phyloP scores from a whole-genome alignment of 1,140 invertebrate species.

The Anastatus disparis region DNA sequence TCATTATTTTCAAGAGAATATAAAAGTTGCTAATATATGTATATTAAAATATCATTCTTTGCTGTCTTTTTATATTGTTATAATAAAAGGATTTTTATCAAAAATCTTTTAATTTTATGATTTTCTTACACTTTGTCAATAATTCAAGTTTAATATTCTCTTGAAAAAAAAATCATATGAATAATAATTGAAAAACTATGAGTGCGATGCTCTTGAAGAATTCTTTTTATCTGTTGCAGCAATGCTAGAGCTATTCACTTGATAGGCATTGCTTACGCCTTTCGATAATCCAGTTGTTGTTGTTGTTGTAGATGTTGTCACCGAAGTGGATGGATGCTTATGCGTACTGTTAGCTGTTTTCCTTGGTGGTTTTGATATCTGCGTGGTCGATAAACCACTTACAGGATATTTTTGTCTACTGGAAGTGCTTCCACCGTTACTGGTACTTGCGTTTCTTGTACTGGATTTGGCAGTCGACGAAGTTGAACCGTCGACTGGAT shows the following conservation, averaged over 20 bases:
- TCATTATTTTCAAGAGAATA: neutral
- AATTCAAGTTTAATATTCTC: too few relatives aligned
- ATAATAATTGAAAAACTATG: constrained; percentile 3
- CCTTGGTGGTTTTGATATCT: constrained; percentile 69
- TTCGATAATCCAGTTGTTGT: neutral
- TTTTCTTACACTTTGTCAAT: too few relatives aligned
- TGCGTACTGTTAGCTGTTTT: constrained; percentile 69
- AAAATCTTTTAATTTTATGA: too few relatives aligned
- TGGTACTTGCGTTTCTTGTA: constrained; percentile 47
- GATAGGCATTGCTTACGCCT: neutral
- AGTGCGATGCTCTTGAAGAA: constrained; percentile 32
- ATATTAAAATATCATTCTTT: too few relatives aligned
- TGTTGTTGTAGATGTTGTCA: neutral
- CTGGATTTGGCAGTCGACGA: constrained; percentile 48
- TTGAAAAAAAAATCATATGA: too few relatives aligned
- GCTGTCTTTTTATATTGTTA: too few relatives aligned
- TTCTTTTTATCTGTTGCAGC: constrained; percentile 24
- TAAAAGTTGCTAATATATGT: too few relatives aligned
- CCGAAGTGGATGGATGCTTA: constrained; percentile 13
- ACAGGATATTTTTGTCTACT: constrained; percentile 71
- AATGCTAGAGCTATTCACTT: constrained; percentile 22
- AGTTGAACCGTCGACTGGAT: constrained; percentile 60
- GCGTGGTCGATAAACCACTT: constrained; percentile 71
- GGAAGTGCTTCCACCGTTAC: constrained; percentile 51
- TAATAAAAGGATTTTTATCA: too few relatives aligned